phyloP scores from a whole-genome alignment of 1,140 invertebrate genomes.

The Gonatopus flavifemur region DNA sequence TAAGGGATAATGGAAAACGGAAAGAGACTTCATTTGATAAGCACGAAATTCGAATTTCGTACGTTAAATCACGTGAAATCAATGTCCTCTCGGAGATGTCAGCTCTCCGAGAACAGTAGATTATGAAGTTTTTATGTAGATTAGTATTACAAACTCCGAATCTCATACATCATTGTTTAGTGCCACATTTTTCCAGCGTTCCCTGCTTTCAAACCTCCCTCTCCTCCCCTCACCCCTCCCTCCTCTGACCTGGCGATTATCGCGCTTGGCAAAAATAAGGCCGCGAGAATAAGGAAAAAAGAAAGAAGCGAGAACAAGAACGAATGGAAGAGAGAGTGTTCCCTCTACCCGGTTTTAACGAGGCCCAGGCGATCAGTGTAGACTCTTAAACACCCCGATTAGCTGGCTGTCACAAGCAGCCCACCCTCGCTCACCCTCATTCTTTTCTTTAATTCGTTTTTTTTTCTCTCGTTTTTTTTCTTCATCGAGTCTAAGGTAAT shows the following conservation, averaged over 20 bases:
- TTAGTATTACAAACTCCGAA: too few relatives aligned
- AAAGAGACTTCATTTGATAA: slow-evolving; percentile 55
- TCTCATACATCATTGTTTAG: slow-evolving; percentile 36
- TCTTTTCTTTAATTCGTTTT: slow-evolving; percentile 59
- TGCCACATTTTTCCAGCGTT: slow-evolving; percentile 29
- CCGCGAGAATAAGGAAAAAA: slow-evolving; percentile 24
- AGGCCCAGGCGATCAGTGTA: slow-evolving; percentile 56
- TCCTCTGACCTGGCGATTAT: slow-evolving; percentile 19
- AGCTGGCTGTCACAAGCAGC: slow-evolving; percentile 58
- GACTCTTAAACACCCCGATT: slow-evolving; percentile 60
- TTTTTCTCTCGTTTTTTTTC: slow-evolving; percentile 31
- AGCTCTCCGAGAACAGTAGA: too few relatives aligned
- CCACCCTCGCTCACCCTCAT: slow-evolving; percentile 55
- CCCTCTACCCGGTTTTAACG: slow-evolving; percentile 53
- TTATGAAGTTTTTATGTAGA: too few relatives aligned
- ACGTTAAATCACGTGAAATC: too few relatives aligned
- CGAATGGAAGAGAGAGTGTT: slow-evolving; percentile 3
- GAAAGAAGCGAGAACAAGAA: background rate
- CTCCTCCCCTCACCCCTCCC: background rate
- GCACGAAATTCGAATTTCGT: too few relatives aligned
- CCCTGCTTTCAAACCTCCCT: slow-evolving; percentile 20
- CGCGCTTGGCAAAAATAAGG: slow-evolving; percentile 33
- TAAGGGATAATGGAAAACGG: slow-evolving; percentile 52
- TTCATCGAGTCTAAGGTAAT: slow-evolving; percentile 55
- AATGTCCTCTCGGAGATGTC: too few relatives aligned